Conservation (phyloP, 2,113 vertebrate genomes). For the Speoplatyrhinus poulsoni region DNA sequence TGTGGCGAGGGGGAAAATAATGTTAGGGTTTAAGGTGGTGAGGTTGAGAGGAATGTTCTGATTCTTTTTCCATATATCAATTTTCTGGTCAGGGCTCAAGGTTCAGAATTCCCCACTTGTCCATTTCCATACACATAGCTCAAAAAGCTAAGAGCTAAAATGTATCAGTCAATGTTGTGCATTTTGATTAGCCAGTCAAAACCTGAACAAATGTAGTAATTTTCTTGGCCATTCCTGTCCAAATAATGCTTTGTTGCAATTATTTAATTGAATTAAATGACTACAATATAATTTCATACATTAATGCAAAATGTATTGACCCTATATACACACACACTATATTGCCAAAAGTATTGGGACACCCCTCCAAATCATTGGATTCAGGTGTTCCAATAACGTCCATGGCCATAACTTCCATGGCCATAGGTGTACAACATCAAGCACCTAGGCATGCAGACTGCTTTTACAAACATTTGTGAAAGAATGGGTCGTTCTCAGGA, state of each 20-base stretch:
- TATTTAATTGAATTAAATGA: background rate
- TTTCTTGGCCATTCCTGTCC: constrained; percentile 17
- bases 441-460: too few relatives aligned
- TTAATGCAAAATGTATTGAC: too few relatives aligned
- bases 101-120: constrained; percentile 69
- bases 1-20: constrained; percentile 34
- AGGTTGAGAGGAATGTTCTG: constrained; percentile 51
- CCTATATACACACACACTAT: too few relatives aligned
- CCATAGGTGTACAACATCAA: too few relatives aligned
- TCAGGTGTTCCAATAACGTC: too few relatives aligned
- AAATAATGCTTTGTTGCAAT: constrained; percentile 23
- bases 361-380: too few relatives aligned
- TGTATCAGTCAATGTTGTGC: constrained; percentile 66
- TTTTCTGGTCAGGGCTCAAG: constrained; percentile 73
- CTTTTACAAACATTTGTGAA: too few relatives aligned
- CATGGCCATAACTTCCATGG: too few relatives aligned
- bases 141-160: constrained; percentile 75
- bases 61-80: constrained; percentile 73
- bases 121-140: constrained; percentile 69
- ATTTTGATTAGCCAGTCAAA: constrained; percentile 64
- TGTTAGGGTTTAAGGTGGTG: constrained; percentile 51
- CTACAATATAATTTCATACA: background rate
- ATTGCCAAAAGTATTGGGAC: too few relatives aligned
- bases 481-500: too few relatives aligned
- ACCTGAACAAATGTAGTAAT: constrained; percentile 43